These are phyloP conservation scores for Epizoanthus illoricatus DNA, from an alignment of 92 coral and sea anemone genomes.

Conservation along the genomic window DNA sequence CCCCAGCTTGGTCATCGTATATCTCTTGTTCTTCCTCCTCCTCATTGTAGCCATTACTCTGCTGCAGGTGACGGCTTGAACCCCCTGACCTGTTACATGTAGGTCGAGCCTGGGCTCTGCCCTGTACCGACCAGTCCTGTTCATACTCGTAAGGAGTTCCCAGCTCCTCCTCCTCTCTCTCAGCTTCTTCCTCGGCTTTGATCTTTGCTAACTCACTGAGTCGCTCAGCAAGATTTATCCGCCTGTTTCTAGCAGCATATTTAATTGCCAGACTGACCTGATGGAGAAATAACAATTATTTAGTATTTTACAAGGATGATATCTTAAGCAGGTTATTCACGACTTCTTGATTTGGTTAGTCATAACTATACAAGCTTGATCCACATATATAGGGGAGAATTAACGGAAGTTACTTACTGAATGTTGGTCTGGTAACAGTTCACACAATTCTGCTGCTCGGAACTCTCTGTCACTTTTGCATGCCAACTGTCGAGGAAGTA, in stretches of 20 bases:
- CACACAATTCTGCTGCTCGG: constrained; percentile 87
- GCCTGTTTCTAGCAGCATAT: constrained; percentile 86
- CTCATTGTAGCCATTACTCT: constrained; percentile 26
- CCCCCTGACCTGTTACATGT: neutral
- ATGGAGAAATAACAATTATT: neutral
- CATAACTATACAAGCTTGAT: too few species aligned
- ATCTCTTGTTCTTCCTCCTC: constrained; percentile 40
- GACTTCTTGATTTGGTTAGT: too few species aligned
- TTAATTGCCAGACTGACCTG: constrained; percentile 97
- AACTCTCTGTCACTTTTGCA: constrained; percentile 93
- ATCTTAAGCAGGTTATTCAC: neutral
- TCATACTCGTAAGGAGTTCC: constrained; percentile 43
- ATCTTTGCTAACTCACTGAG: constrained; percentile 78
- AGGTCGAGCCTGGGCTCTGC: neutral
- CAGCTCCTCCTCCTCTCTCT: constrained; percentile 50
- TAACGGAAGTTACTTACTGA: constrained; percentile 66
- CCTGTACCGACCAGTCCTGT: constrained; percentile 34
- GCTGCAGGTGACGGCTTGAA: constrained; percentile 5
- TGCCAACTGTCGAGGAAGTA: constrained; percentile 70
- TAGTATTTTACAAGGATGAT: neutral
- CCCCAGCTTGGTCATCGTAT: constrained; percentile 4
- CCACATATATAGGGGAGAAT: too few species aligned
- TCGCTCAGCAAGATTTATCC: constrained; percentile 90
- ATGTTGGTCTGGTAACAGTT: constrained; percentile 88
- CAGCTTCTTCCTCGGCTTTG: constrained; percentile 89